Conservation (phyloP, 2,888 invertebrate genomes). For the Allophyes oxyacanthae region DNA sequence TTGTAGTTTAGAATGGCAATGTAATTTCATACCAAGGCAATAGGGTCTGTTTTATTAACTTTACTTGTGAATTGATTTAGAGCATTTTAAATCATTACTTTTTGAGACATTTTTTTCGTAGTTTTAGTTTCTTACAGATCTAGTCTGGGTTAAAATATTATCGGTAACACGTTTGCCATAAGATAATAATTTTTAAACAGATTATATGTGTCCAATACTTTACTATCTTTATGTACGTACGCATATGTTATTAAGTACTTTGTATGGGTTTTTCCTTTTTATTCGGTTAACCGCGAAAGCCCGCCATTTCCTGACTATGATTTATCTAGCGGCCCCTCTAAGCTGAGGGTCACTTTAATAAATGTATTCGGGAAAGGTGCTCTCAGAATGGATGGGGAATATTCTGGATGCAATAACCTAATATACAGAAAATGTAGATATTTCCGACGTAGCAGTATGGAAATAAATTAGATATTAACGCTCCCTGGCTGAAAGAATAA, state of each 20-base stretch:
- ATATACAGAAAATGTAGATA: constrained; percentile 72
- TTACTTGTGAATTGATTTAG: too few species aligned
- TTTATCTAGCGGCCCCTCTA: constrained; percentile 84
- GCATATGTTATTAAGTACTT: constrained; percentile 61
- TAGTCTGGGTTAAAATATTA: too few species aligned
- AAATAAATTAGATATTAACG: constrained; percentile 52
- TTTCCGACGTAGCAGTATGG: constrained; percentile 56
- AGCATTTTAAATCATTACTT: too few species aligned
- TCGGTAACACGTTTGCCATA: too few species aligned
- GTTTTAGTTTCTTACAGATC: too few species aligned
- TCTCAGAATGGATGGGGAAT: constrained; percentile 79
- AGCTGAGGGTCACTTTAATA: constrained; percentile 88
- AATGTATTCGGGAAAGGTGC: constrained; percentile 86
- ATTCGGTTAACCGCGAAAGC: constrained; percentile 79
- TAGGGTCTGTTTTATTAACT: too few species aligned
- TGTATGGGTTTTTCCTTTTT: constrained; percentile 74
- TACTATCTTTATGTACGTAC: constrained; percentile 13
- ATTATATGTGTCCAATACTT: too few species aligned
- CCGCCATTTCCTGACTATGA: constrained; percentile 86
- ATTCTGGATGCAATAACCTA: constrained; percentile 82
- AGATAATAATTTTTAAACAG: too few species aligned
- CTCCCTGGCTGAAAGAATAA: constrained; percentile 36
- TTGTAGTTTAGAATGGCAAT: too few species aligned
- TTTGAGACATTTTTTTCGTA: too few species aligned
- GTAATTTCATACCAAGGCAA: too few species aligned